A percentile compares a stretch with the other conserved stretches of the same genome.
Evolutionary conservation across 2,113 vertebrate species (phyloP).

Genomic region (Puffinus mauretanicus): DNA sequence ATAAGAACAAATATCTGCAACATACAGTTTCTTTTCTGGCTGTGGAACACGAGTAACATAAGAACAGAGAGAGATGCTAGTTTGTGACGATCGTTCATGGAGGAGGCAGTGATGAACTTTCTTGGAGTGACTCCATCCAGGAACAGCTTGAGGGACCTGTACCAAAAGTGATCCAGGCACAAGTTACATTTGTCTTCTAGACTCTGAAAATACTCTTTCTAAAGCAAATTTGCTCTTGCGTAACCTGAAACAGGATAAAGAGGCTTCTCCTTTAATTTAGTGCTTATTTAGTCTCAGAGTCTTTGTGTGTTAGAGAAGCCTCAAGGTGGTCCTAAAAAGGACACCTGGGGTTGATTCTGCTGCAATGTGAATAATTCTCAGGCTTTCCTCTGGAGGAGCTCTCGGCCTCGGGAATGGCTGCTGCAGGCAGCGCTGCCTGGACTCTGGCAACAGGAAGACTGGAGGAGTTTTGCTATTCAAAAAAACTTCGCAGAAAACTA

Average conservation of each 20-base stretch:
- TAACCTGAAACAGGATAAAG: background rate
- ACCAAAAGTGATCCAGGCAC: background rate
- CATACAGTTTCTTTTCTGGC: background rate
- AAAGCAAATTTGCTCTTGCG: background rate
- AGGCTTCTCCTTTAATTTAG: background rate
- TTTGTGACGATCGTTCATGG: background rate
- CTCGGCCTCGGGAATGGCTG: background rate
- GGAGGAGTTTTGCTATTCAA: background rate
- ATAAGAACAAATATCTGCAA: background rate
- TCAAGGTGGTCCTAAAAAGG: background rate
- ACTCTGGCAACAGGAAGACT: background rate
- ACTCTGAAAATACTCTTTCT: background rate
- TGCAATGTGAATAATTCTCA: background rate
- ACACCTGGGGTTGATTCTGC: background rate
- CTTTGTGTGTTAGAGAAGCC: background rate
- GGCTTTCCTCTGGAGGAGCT: background rate
- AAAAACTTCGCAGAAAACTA: background rate
- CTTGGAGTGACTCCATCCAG: constrained; percentile 27
- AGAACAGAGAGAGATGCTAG: background rate
- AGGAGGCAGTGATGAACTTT: background rate
- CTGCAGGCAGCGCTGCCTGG: background rate
- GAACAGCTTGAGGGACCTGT: constrained; percentile 33
- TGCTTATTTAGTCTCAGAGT: background rate
- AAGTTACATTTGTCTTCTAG: background rate
- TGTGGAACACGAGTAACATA: background rate